Base-by-base conservation (phyloP, 2,888 invertebrate genomes). In the Atherix ibis region DNA sequence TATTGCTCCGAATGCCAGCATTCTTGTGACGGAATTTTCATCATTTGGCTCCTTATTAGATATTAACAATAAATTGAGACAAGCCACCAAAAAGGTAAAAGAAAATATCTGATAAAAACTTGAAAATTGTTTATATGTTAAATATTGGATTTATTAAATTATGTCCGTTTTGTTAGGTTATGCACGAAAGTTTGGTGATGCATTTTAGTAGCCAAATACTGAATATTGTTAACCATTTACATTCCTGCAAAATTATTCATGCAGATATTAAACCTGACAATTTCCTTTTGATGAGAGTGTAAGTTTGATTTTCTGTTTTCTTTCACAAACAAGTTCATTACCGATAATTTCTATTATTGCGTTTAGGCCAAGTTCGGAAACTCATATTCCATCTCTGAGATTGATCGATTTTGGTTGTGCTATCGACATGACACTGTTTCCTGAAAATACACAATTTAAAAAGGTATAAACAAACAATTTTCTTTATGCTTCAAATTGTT, bases 231-330 rank as follows among this genome's bases (percentile, higher is more conserved):
- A 75, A 84, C 49, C 74, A 81, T 43, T 66, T 95, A 49, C 92
- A 94, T 54, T 72, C 76, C 49, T 80, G 82, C 47, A 71, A 78
- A 53, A 88, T 95, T 40, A 88, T 95, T 43, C 95, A 95, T 53
- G 92, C 84, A 2, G 95, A 95, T 54, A 79, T 95, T 32, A 95
- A 95, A 54, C 94, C 95, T 0, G 95, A 95, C 53, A 95, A 95
- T 62, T 85, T 94, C 56, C 66, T 94, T 43, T 57, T 94, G 16
- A 75, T 74, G 72, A 71, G 71, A 54, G 65, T 77, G 74, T 76
- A 64, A 67, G 71, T 69, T 28, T 27, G 17, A 18, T 18, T 33
- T 18, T 6, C 10, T 28, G 4, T 18, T 14, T 10, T 28, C 18
- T 30, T 9, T 12, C 15, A 25, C n/a, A 29, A 18, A 18, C 18